Percentiles rank a stretch among this genome's conserved stretches.
Conservation (phyloP, 2,113 vertebrate genomes). For the Cyprinodon tularosa region DNA sequence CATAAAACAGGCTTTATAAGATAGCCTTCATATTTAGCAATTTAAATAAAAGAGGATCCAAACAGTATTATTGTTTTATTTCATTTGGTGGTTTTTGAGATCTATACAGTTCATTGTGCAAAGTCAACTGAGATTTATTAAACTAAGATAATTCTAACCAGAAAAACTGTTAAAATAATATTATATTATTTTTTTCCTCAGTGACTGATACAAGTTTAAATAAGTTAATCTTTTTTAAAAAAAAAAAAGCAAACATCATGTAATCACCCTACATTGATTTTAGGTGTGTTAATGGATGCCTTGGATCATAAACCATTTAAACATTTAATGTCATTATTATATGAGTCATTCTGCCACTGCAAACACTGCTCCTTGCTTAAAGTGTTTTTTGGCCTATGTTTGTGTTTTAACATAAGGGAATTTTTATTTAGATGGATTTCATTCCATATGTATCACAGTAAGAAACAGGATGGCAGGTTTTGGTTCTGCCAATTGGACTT, state of each 20-base stretch:
- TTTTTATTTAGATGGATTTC: background rate
- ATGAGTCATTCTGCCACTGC: background rate
- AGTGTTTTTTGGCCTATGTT: no score
- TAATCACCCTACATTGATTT: background rate
- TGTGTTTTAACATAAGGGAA: no score
- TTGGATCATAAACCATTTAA: background rate
- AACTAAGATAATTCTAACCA: background rate
- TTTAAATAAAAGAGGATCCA: background rate
- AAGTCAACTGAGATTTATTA: background rate
- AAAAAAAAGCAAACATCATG: background rate
- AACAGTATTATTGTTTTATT: background rate
- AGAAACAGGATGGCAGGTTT: no score
- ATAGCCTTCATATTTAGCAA: background rate
- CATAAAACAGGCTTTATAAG: background rate
- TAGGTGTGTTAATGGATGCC: background rate
- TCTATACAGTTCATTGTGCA: background rate
- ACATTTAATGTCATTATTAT: background rate
- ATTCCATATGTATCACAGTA: no score
- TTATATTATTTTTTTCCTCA: no score
- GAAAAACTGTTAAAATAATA: no score
- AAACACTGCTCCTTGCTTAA: no score
- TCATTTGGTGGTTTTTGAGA: background rate
- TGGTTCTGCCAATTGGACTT: no score
- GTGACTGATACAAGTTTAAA: background rate
- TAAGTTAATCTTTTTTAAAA: background rate